phyloP scores from a whole-genome alignment of 2,113 vertebrate genomes.

The Melanotaenia duboulayi region DNA sequence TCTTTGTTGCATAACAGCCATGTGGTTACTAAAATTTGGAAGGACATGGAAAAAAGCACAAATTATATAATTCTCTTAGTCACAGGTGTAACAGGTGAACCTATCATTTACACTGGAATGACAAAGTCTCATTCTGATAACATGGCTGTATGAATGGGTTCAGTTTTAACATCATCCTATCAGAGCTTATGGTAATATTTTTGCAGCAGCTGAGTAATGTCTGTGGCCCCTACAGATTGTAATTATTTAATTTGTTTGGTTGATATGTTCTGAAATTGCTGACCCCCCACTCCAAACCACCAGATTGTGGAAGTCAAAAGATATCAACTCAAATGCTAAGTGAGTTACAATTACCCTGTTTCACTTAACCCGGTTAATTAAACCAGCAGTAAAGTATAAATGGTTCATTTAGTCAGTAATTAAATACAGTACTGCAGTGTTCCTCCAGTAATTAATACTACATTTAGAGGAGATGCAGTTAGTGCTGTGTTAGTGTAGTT shows the following conservation, averaged over 20 bases:
- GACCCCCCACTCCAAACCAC: constrained; percentile 18
- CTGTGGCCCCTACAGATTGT: constrained; percentile 35
- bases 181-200: constrained; percentile 20
- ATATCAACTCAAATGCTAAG: constrained; percentile 79
- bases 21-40: too few relatives aligned
- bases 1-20: too few relatives aligned
- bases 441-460: constrained; percentile 79
- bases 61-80: too few relatives aligned
- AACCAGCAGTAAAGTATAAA: constrained; percentile 74
- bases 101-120: too few relatives aligned
- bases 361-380: constrained; percentile 80
- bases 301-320: constrained; percentile 67
- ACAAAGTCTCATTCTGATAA: not conserved
- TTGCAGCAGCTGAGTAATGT: constrained; percentile 39
- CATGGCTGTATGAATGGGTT: too few relatives aligned
- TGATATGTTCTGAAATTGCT: constrained; percentile 63
- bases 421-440: constrained; percentile 78
- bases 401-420: constrained; percentile 83
- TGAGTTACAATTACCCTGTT: constrained; percentile 74
- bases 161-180: not conserved
- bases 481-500: constrained; percentile 34
- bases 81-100: too few relatives aligned
- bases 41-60: too few relatives aligned
- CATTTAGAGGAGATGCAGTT: constrained; percentile 73
- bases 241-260: constrained; percentile 69